phyloP scores from a whole-genome alignment of 2,888 invertebrate species.

The Mermis nigrescens region DNA sequence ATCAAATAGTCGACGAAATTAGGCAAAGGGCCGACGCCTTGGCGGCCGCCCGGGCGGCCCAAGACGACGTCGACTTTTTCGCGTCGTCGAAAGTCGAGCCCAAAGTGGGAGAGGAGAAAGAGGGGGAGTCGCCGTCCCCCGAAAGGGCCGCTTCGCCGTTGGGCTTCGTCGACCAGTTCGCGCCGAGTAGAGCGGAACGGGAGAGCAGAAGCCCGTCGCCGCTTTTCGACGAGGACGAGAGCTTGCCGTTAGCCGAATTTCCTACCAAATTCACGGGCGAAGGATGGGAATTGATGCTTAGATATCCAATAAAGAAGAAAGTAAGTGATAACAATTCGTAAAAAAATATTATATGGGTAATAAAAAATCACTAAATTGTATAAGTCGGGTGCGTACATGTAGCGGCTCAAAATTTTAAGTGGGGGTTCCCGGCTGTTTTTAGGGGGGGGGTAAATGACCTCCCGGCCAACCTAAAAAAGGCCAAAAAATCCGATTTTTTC shows the following conservation, averaged over 20 bases:
- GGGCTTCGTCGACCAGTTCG: slow-evolving; percentile 4
- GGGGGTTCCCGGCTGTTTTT: no score
- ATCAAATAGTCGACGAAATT: slow-evolving; percentile 30
- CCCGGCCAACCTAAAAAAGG: no score
- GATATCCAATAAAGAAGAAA: slow-evolving; percentile 77
- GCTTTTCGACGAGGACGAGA: slow-evolving; percentile 76
- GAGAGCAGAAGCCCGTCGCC: slow-evolving; percentile 42
- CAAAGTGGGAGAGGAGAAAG: background rate
- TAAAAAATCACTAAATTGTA: no score
- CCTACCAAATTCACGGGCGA: slow-evolving; percentile 59
- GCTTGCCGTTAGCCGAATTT: slow-evolving; percentile 73
- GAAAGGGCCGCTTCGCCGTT: slow-evolving; percentile 20
- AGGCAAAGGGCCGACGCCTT: slow-evolving; percentile 24
- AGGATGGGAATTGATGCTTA: slow-evolving; percentile 86
- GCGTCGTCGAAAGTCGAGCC: background rate
- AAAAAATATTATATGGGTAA: no score
- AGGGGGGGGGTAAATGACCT: no score
- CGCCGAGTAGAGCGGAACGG: background rate
- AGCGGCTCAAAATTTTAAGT: no score
- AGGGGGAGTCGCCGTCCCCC: background rate
- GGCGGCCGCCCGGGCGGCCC: slow-evolving; percentile 15
- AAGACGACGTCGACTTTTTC: slow-evolving; percentile 21
- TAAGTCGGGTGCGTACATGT: no score
- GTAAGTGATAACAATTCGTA: no score
- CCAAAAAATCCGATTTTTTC: no score